Conservation (phyloP, 2,888 invertebrate genomes). For the Acronicta aceris region DNA sequence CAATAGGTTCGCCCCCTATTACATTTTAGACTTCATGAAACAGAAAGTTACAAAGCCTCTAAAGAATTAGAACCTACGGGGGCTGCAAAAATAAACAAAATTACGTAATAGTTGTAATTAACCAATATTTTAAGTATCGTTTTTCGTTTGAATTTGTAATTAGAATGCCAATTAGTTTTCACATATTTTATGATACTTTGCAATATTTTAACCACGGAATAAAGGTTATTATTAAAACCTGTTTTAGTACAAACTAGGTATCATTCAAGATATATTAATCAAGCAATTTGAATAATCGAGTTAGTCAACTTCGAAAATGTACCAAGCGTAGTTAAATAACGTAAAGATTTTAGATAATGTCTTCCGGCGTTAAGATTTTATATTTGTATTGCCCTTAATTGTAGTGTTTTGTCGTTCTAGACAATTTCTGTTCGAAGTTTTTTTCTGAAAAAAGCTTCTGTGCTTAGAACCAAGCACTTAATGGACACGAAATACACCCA, state of each 20-base stretch:
- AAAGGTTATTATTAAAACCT: constrained; percentile 57
- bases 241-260: constrained; percentile 33
- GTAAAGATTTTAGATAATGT: constrained; percentile 24
- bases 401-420: constrained; percentile 24
- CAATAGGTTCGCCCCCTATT: no score
- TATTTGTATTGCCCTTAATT: constrained; percentile 35
- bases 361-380: constrained; percentile 27
- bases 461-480: no score
- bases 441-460: no score
- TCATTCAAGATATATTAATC: constrained; percentile 35
- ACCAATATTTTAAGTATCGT: constrained; percentile 23
- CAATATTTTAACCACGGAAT: constrained; percentile 59
- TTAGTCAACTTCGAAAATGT: constrained; percentile 31
- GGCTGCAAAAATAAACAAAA: no score
- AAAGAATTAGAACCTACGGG: no score
- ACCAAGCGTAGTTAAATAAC: constrained; percentile 20
- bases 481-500: no score
- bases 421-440: neutral
- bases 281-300: constrained; percentile 46
- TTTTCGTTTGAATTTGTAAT: constrained; percentile 59
- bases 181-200: constrained; percentile 60
- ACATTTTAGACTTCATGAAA: no score
- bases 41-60: no score
- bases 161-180: constrained; percentile 66
- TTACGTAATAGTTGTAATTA: neutral